A percentile compares a stretch with the other conserved stretches of the same genome.
phyloP scores from a whole-genome alignment of 2,888 invertebrate species.

The Phaonia tiefii region DNA sequence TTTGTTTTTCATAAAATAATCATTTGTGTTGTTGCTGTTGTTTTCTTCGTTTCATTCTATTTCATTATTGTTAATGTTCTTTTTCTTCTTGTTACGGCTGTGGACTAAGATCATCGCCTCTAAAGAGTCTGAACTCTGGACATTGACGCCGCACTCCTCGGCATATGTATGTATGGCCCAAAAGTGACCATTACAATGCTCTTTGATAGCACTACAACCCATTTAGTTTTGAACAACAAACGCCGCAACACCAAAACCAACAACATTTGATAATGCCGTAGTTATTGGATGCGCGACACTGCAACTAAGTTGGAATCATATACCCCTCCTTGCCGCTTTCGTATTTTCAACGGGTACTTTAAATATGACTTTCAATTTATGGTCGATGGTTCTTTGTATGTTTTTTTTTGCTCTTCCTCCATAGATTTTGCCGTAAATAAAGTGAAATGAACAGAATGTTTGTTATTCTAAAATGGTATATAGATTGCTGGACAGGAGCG shows the following conservation, averaged over 20 bases:
- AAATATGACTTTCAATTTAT: constrained; percentile 22
- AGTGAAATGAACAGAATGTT: constrained; percentile 45
- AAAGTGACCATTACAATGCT: constrained; percentile 49
- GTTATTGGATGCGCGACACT: not conserved
- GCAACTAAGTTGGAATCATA: not conserved
- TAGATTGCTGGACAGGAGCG: constrained; percentile 43
- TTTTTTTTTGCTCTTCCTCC: constrained; percentile 10
- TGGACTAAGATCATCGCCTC: constrained; percentile 17
- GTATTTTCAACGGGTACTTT: constrained; percentile 31
- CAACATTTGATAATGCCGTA: not conserved
- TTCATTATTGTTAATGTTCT: constrained; percentile 57
- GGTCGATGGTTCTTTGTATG: constrained; percentile 25
- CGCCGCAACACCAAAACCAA: no score
- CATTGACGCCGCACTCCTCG: not conserved
- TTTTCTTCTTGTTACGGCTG: constrained; percentile 29
- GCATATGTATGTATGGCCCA: not conserved
- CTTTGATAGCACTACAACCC: constrained; percentile 27
- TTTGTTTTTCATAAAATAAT: constrained; percentile 49
- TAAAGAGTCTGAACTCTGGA: constrained; percentile 55
- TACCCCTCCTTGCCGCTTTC: not conserved
- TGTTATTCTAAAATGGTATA: constrained; percentile 57
- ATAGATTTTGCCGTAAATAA: constrained; percentile 59
- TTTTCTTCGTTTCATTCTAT: constrained; percentile 34
- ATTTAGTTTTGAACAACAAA: not conserved
- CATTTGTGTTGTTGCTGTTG: constrained; percentile 39